phyloP scores from a whole-genome alignment of 2,113 vertebrate genomes.

The Orycteropus afer region DNA sequence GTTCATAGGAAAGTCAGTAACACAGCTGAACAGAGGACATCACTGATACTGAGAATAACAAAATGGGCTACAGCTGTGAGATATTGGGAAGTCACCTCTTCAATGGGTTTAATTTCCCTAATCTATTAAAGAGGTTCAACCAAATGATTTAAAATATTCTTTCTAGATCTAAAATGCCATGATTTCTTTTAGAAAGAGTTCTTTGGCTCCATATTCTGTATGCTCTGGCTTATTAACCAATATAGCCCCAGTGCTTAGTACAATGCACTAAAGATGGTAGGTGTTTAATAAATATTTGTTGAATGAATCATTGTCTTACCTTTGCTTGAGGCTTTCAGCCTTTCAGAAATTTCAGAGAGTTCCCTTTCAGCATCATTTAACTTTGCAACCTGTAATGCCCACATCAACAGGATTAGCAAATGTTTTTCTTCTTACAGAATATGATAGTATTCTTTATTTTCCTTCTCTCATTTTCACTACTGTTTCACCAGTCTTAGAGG shows the following conservation, averaged over 20 bases:
- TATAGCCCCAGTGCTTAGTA: neutral
- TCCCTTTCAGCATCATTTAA: slow-evolving; percentile 93
- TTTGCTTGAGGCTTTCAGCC: slow-evolving; percentile 89
- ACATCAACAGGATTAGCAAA: slow-evolving; percentile 55
- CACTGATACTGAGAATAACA: neutral
- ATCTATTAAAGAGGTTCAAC: neutral
- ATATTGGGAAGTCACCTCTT: neutral
- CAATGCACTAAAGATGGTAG: neutral
- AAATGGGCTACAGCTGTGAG: neutral
- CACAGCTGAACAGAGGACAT: neutral
- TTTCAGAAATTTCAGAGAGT: slow-evolving; percentile 91
- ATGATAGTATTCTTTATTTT: neutral
- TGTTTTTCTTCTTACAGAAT: slow-evolving; percentile 18
- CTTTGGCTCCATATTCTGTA: neutral
- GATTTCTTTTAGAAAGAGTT: slow-evolving; percentile 16
- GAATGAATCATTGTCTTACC: slow-evolving; percentile 84
- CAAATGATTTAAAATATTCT: slow-evolving; percentile 20
- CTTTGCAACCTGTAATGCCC: slow-evolving; percentile 89
- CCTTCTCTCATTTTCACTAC: neutral
- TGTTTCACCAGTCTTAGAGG: neutral
- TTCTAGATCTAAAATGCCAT: slow-evolving; percentile 13
- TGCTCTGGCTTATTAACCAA: neutral
- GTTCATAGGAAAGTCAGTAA: neutral
- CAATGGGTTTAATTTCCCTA: neutral
- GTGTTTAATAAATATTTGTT: neutral